Evolutionary conservation across 2,797 vertebrate species (phyloP), one percentile per base, ranked within the genome.

Genomic region (Paedocypris micromegethes): DNA sequence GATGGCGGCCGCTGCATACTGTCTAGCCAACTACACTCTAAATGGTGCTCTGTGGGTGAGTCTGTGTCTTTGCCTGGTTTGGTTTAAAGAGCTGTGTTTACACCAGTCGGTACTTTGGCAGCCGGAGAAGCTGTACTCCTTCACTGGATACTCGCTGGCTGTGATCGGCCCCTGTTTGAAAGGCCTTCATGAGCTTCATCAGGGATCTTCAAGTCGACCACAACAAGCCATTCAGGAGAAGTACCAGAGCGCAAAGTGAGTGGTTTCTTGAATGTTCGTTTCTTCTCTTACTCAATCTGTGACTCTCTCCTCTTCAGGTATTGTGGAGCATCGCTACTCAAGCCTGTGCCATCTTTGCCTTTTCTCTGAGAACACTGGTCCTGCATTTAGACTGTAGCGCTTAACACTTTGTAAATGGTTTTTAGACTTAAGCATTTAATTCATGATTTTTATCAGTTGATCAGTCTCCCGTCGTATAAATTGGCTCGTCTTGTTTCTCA

Each of bases 11-110:
- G 93, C 91, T 57, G 92, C 94, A 53, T 96, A 90, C 74, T 93
- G 91, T 78, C 83, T 98, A 54, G 93, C 94, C 9, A 89, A 91
- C 82, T 97, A 93, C 51, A 94, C 90, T 0, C 68, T 96, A 23
- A 92, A 93, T 82, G 89, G 61, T 56, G 76, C 77, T 66, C 86
- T 94, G 52, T 98, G 95, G 96, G 96, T 96, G 86, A 88, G 92
- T 58, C 65, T 65, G 4, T 5, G 4, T 2, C 41, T 4, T 6
- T 50, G 2, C 4, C 8, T 4, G 7, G 23, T 5, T 0, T 2
- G 0, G 2, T 8, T 3, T 4, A 6, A 23, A 23, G 23, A 23
- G 23, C 23, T 23, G 23, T 23, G 23, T 23, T 23, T 23, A 23
- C 23, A 23, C 23, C 23, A 23, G 3, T 40, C 0, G 7, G 53